These are phyloP conservation scores for Atrichornis clamosus DNA, from an alignment of 2,113 vertebrate species.

Conservation along the genomic window DNA sequence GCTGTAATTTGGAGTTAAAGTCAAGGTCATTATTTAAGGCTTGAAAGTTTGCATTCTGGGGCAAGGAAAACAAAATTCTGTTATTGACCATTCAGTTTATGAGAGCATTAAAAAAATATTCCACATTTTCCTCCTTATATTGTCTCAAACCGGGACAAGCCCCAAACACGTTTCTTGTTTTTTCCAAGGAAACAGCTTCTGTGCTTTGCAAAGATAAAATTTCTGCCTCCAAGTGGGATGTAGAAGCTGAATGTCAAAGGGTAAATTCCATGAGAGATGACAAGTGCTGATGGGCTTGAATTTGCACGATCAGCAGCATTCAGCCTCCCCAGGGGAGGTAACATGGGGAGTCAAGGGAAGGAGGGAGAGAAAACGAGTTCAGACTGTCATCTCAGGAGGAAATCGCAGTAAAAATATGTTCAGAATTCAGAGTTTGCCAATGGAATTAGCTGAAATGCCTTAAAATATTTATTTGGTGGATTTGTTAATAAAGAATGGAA, in stretches of 20 bases:
- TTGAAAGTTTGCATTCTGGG: background rate
- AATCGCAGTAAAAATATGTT: slow-evolving; percentile 41
- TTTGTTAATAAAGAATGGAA: slow-evolving; percentile 19
- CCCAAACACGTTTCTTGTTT: background rate
- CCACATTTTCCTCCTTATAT: no score
- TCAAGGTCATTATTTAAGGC: background rate
- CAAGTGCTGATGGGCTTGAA: slow-evolving; percentile 46
- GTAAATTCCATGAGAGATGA: slow-evolving; percentile 49
- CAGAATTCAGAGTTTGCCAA: slow-evolving; percentile 8
- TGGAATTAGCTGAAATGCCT: slow-evolving; percentile 48
- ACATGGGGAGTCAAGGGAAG: background rate
- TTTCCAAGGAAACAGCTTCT: background rate
- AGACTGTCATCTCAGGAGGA: slow-evolving; percentile 17
- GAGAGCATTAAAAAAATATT: background rate
- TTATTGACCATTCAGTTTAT: background rate
- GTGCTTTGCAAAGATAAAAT: slow-evolving; percentile 8
- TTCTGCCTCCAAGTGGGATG: slow-evolving; percentile 15
- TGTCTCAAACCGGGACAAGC: no score
- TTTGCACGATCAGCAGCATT: slow-evolving; percentile 33
- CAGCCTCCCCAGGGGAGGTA: slow-evolving; percentile 21
- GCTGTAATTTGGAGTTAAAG: background rate
- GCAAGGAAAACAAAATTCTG: background rate
- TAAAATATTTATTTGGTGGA: slow-evolving; percentile 62
- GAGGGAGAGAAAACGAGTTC: background rate
- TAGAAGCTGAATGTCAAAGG: slow-evolving; percentile 24